A percentile compares a stretch with the other conserved stretches of the same genome.
Evolutionary conservation across 1,140 invertebrate genomes (phyloP).

Genomic region (Periplaneta americana): DNA sequence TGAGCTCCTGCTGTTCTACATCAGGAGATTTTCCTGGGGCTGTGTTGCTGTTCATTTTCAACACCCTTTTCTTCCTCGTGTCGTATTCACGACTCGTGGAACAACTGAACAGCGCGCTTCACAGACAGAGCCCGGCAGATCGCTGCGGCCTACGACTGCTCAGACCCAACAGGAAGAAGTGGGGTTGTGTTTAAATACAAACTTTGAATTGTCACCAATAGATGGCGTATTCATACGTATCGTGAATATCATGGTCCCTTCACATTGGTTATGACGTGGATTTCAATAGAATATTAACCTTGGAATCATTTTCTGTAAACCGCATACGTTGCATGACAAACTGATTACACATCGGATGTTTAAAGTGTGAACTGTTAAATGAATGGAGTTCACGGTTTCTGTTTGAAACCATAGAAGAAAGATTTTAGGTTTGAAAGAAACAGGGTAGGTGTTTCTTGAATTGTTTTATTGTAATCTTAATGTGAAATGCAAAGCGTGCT

Average conservation of each 20-base stretch:
- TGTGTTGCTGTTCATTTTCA: background rate
- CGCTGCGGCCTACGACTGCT: background rate
- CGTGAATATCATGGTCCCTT: background rate
- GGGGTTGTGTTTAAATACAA: background rate
- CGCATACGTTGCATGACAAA: too few relatives aligned
- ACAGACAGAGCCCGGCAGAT: background rate
- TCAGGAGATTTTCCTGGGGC: background rate
- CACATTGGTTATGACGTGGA: background rate
- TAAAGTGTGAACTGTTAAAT: too few relatives aligned
- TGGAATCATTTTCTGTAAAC: too few relatives aligned
- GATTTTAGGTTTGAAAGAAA: background rate
- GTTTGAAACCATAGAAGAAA: background rate
- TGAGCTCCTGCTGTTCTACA: constrained; percentile 20
- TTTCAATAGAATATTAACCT: too few relatives aligned
- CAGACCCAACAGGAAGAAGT: background rate
- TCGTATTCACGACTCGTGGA: background rate
- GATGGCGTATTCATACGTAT: background rate
- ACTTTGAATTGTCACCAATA: background rate
- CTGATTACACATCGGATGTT: too few relatives aligned
- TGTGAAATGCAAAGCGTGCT: background rate
- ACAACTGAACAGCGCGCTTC: constrained; percentile 5
- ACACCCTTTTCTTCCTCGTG: background rate
- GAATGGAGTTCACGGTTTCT: too few relatives aligned
- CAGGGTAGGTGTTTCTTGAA: background rate
- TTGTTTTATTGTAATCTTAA: background rate